A percentile compares a stretch with the other conserved stretches of the same genome.
phyloP scores from a whole-genome alignment of 2,113 vertebrate species.

The Eclectus roratus region DNA sequence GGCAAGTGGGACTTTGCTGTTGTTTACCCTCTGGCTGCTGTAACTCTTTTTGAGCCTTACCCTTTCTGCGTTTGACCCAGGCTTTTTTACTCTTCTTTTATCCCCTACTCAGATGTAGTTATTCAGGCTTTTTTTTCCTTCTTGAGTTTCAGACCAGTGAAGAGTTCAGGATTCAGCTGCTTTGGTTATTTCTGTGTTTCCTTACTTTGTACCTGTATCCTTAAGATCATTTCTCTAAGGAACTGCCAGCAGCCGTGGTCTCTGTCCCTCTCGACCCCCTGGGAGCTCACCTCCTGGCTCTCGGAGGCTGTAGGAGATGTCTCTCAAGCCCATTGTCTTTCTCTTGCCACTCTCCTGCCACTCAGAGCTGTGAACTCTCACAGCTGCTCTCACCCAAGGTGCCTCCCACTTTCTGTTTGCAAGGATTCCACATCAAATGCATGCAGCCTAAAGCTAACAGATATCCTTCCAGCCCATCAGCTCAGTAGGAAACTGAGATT shows the following conservation, averaged over 20 bases:
- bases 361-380: slow-evolving; percentile 54
- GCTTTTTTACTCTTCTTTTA: not conserved
- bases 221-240: not conserved
- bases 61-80: not conserved
- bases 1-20: not conserved
- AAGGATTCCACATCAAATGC: slow-evolving; percentile 35
- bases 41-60: not conserved
- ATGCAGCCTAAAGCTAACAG: slow-evolving; percentile 42
- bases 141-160: not conserved
- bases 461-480: slow-evolving; percentile 50
- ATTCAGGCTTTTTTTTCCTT: not conserved
- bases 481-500: slow-evolving; percentile 30
- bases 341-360: slow-evolving; percentile 4
- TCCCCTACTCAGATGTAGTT: not conserved
- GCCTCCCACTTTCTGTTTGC: slow-evolving; percentile 55
- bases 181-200: not conserved
- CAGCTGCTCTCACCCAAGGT: slow-evolving; percentile 57
- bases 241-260: not conserved
- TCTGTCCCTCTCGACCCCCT: not conserved
- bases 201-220: not conserved
- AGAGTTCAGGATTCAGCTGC: not conserved
- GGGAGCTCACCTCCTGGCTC: not conserved
- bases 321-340: not conserved
- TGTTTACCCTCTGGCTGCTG: not conserved
- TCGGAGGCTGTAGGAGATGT: not conserved